Percentiles rank a stretch among this genome's conserved stretches.
Conservation (phyloP, 1,140 invertebrate species). For the Bactericera cockerelli region DNA sequence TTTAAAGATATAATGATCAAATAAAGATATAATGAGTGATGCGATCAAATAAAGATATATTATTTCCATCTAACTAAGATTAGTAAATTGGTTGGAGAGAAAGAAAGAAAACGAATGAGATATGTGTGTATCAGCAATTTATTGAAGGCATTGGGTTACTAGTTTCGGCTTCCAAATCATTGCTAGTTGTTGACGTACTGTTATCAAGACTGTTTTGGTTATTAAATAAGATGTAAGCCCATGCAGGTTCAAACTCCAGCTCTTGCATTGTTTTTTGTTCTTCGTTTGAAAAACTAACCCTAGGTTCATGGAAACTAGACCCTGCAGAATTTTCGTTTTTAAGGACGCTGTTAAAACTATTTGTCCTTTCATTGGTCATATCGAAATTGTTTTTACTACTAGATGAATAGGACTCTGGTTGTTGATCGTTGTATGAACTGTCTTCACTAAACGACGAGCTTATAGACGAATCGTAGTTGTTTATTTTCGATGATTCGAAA, state of each 20-base stretch:
- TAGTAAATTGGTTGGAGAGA: no score
- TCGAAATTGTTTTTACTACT: background rate
- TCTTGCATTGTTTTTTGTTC: background rate
- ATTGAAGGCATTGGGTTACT: background rate
- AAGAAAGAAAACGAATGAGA: background rate
- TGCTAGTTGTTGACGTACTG: background rate
- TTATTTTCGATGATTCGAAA: background rate
- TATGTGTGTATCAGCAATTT: background rate
- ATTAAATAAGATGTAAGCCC: background rate
- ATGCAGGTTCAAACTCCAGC: conserved; percentile 1
- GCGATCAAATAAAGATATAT: no score
- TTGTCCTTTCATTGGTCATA: background rate
- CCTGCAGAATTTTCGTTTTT: background rate
- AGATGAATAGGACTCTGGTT: background rate
- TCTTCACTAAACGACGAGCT: background rate
- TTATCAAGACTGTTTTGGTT: background rate
- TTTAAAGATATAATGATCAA: no score
- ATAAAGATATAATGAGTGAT: no score
- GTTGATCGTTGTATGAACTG: background rate
- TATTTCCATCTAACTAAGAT: no score
- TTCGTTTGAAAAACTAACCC: background rate
- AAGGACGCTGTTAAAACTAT: background rate
- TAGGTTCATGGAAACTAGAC: background rate
- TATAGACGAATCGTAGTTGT: background rate
- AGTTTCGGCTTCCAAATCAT: background rate